Conservation (phyloP, 2,888 invertebrate species). For the Lithosia quadra region DNA sequence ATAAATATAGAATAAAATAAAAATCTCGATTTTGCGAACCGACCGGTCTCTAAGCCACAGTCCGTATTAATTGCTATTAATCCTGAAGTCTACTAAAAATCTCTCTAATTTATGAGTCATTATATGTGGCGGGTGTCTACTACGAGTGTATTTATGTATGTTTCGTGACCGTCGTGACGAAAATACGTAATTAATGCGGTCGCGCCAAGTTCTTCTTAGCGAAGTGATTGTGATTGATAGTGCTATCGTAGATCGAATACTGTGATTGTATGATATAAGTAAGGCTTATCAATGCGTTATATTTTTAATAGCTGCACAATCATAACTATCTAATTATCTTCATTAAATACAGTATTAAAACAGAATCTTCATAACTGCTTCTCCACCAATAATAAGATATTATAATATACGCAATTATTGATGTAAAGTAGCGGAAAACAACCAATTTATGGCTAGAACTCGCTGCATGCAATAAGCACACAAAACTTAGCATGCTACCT, state of each 20-base stretch:
- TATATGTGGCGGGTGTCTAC: slow-evolving; percentile 3
- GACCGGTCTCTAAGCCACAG: too few species aligned
- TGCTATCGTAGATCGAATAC: background rate
- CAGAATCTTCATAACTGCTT: background rate
- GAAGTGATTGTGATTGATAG: background rate
- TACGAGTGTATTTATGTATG: background rate
- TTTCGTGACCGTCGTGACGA: background rate
- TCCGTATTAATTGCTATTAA: too few species aligned
- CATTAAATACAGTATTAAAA: too few species aligned
- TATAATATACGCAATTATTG: too few species aligned
- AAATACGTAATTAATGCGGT: background rate
- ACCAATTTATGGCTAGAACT: background rate
- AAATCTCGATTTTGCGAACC: too few species aligned
- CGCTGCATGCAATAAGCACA: background rate
- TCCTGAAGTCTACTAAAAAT: background rate
- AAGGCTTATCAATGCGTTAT: background rate
- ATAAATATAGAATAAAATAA: too few species aligned
- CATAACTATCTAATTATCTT: background rate
- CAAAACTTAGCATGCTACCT: too few species aligned
- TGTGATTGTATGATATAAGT: background rate
- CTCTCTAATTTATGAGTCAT: slow-evolving; percentile 2
- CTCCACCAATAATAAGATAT: background rate
- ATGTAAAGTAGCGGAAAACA: too few species aligned
- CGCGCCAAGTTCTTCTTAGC: background rate
- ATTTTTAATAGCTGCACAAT: background rate